A percentile compares a stretch with the other conserved stretches of the same genome.
These are phyloP conservation scores for Epizoanthus stellaris DNA, from an alignment of 92 coral and sea anemone genomes.

Conservation along the genomic window DNA sequence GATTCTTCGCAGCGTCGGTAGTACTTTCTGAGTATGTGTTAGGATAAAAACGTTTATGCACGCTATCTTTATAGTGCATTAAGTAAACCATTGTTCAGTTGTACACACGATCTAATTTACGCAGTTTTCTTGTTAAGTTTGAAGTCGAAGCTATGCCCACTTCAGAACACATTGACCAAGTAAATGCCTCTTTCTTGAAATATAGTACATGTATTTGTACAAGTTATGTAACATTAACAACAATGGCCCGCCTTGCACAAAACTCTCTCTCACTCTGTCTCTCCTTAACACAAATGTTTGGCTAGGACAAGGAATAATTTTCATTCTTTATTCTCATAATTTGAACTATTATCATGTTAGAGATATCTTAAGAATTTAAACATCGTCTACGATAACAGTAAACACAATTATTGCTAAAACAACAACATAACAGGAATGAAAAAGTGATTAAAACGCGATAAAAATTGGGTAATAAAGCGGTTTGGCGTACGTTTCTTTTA, in stretches of 20 bases:
- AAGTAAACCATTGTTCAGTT: too few relatives aligned
- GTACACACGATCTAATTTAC: too few relatives aligned
- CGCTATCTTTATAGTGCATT: slow-evolving; percentile 13
- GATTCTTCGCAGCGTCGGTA: slow-evolving; percentile 4
- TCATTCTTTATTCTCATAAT: slow-evolving; percentile 1
- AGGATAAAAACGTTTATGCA: slow-evolving; percentile 35
- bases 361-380: slow-evolving; percentile 21
- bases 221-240: too few relatives aligned
- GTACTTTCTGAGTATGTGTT: slow-evolving; percentile 18
- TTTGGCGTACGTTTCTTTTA: background rate
- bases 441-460: slow-evolving; percentile 39
- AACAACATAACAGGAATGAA: slow-evolving; percentile 27
- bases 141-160: too few relatives aligned
- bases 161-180: too few relatives aligned
- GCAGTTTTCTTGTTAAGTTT: too few relatives aligned
- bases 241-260: too few relatives aligned
- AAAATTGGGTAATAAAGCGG: background rate
- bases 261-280: background rate
- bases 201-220: too few relatives aligned
- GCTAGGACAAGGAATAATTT: background rate
- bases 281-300: background rate
- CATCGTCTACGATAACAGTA: slow-evolving; percentile 31
- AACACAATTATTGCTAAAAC: slow-evolving; percentile 30
- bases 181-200: too few relatives aligned
- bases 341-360: slow-evolving; percentile 38